These are phyloP conservation scores for Dynastes tityus DNA, from an alignment of 2,888 invertebrate genomes.

Conservation along the genomic window DNA sequence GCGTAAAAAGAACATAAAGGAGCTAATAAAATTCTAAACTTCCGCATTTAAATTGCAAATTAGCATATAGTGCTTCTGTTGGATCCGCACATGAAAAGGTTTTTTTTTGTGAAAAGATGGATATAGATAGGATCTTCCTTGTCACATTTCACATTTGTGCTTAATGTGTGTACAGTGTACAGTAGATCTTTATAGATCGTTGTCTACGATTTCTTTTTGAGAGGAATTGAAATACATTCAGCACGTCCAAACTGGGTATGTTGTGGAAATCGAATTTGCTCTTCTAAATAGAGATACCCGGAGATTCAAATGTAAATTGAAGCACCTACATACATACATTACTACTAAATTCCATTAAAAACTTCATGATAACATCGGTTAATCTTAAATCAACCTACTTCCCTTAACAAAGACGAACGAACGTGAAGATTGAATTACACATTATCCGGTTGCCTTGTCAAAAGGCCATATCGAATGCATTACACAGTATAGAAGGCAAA, in stretches of 20 bases:
- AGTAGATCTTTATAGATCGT: too few species aligned
- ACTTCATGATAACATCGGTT: not conserved
- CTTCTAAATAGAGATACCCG: not conserved
- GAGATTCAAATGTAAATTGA: not conserved
- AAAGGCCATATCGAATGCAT: constrained; percentile 30
- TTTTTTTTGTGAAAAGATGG: too few species aligned
- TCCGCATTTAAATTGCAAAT: constrained; percentile 35
- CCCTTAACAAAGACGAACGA: not conserved
- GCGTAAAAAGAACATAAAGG: constrained; percentile 26
- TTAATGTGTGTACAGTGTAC: too few species aligned
- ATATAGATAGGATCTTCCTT: too few species aligned
- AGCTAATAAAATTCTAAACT: constrained; percentile 32
- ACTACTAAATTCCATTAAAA: not conserved
- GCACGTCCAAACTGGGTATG: too few species aligned
- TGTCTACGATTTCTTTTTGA: too few species aligned
- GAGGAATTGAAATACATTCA: too few species aligned
- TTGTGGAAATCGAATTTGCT: too few species aligned
- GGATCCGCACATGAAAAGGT: not conserved
- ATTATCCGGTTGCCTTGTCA: constrained; percentile 6
- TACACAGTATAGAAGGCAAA: constrained; percentile 4
- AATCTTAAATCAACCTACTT: not conserved
- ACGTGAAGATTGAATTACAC: constrained; percentile 7
- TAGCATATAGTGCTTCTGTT: constrained; percentile 29
- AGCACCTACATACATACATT: not conserved
- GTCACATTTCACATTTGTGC: too few species aligned